phyloP scores from a whole-genome alignment of 2,113 vertebrate species.

The Erythrocercus mccallii region DNA sequence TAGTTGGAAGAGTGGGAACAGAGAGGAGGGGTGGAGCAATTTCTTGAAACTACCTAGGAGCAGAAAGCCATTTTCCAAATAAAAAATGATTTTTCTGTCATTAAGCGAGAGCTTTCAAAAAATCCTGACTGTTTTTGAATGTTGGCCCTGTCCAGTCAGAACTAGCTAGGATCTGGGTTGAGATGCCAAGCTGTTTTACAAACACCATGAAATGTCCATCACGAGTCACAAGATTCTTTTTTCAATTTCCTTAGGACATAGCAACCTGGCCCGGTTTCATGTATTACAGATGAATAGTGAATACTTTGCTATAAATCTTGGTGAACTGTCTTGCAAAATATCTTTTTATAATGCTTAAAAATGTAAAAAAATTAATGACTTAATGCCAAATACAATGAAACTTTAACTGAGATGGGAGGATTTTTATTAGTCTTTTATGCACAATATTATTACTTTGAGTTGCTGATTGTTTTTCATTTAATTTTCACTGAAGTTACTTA shows the following conservation, averaged over 20 bases:
- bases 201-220: not conserved
- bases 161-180: not conserved
- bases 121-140: not conserved
- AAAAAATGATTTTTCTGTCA: not conserved
- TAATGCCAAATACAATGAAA: not conserved
- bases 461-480: not conserved
- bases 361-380: not conserved
- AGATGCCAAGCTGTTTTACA: slow-evolving; percentile 13
- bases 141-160: not conserved
- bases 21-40: not conserved
- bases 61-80: not conserved
- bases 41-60: not conserved
- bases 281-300: not conserved
- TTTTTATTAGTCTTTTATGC: not conserved
- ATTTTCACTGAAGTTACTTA: slow-evolving; percentile 24
- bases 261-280: slow-evolving; percentile 4
- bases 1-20: not conserved
- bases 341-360: not conserved
- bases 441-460: not conserved
- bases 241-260: not conserved
- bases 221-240: not conserved
- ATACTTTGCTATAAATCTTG: slow-evolving; percentile 1
- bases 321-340: not conserved
- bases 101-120: not conserved
- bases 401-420: not conserved